A percentile compares a stretch with the other conserved stretches of the same genome.
These are phyloP conservation scores for Lysandra bellargus DNA, from an alignment of 2,888 invertebrate genomes.

Conservation along the genomic window DNA sequence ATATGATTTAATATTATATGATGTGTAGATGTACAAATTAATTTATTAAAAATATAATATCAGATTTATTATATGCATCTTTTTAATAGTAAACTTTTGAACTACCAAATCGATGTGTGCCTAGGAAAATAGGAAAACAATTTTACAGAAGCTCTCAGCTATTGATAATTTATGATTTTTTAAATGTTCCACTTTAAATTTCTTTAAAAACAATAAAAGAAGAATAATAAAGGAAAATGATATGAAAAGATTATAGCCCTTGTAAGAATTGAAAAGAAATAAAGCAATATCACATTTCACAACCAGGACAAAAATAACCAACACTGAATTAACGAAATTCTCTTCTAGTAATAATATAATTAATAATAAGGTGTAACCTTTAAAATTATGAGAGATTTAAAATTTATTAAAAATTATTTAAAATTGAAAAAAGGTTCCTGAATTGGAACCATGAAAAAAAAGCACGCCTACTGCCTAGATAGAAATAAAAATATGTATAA, in stretches of 20 bases:
- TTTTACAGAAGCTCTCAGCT: not conserved
- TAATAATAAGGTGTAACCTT: too few relatives aligned
- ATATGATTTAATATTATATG: too few relatives aligned
- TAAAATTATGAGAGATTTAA: not conserved
- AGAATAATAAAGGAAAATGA: not conserved
- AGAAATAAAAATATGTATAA: not conserved
- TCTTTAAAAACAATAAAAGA: not conserved
- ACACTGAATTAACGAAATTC: not conserved
- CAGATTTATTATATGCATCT: not conserved
- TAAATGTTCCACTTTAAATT: not conserved
- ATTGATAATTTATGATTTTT: not conserved
- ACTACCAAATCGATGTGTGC: not conserved
- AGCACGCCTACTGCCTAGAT: not conserved
- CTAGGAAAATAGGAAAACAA: not conserved
- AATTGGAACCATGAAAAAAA: too few relatives aligned
- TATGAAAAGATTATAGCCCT: not conserved
- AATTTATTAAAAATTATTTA: not conserved
- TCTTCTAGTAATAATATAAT: not conserved
- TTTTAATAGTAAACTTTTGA: not conserved
- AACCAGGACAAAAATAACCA: not conserved
- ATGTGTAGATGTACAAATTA: not conserved
- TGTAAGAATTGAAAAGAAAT: not conserved
- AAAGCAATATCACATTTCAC: conserved; percentile 2
- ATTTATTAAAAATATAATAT: not conserved
- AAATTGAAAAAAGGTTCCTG: not conserved